phyloP scores from a whole-genome alignment of 1,140 invertebrate species.

The Atta colombica region DNA sequence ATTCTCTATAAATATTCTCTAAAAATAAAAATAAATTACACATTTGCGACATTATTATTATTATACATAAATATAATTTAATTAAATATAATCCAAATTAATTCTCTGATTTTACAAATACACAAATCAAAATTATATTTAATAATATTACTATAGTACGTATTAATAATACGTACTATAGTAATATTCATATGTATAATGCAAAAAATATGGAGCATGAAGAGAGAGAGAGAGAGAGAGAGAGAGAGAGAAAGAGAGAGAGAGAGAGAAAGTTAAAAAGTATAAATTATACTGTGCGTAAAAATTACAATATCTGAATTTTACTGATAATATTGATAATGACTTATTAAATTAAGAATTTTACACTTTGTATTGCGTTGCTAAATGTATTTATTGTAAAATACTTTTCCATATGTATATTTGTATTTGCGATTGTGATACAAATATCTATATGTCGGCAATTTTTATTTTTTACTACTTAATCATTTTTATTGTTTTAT shows the following conservation, averaged over 20 bases:
- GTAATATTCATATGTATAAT: background rate
- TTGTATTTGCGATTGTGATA: background rate
- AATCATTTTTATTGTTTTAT: background rate
- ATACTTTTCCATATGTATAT: background rate
- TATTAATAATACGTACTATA: background rate
- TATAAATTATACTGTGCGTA: background rate
- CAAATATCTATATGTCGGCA: background rate
- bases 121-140: too few species aligned
- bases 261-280: background rate
- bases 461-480: background rate
- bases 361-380: background rate
- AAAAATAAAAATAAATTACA: slow-evolving; percentile 3
- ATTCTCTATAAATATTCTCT: too few species aligned
- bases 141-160: too few species aligned
- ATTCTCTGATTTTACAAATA: background rate
- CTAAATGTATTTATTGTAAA: background rate
- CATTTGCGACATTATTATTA: background rate
- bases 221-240: too few species aligned
- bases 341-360: background rate
- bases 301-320: background rate
- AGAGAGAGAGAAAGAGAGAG: too few species aligned
- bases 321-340: background rate
- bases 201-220: background rate
- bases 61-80: background rate
- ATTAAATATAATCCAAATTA: background rate